Conservation (phyloP, 1,140 invertebrate genomes). For the Zaprionus capensis region DNA sequence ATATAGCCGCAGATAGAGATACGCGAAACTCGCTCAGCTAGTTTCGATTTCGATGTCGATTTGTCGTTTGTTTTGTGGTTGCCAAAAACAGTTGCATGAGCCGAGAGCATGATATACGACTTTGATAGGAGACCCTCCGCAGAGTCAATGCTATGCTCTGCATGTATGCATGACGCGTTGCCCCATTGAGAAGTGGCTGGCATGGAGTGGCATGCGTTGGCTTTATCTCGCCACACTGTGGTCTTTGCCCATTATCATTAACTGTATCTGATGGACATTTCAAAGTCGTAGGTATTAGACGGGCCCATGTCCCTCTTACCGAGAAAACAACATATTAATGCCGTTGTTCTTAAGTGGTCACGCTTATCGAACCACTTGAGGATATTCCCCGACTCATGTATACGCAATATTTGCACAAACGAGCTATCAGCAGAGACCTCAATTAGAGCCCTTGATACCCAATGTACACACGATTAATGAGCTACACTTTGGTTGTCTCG, state of each 20-base stretch:
- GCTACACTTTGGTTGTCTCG: not conserved
- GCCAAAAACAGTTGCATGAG: conserved; percentile 24
- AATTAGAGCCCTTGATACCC: conserved; percentile 31
- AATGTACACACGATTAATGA: conserved; percentile 16
- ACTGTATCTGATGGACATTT: conserved; percentile 41
- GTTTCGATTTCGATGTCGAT: conserved; percentile 20
- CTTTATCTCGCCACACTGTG: conserved; percentile 13
- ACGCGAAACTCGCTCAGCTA: conserved; percentile 35
- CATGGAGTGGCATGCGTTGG: conserved; percentile 3
- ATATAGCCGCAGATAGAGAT: conserved; percentile 22
- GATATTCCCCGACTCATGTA: conserved; percentile 24
- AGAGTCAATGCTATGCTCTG: conserved; percentile 2
- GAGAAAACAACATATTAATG: conserved; percentile 24
- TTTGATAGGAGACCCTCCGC: not conserved
- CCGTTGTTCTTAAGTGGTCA: not conserved
- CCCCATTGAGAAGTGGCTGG: not conserved
- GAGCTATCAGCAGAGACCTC: conserved; percentile 13
- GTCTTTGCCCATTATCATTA: conserved; percentile 34
- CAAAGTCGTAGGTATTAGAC: conserved; percentile 40
- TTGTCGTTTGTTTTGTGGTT: not conserved
- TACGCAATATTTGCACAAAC: conserved; percentile 32
- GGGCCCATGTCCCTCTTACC: conserved; percentile 1
- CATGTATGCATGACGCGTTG: not conserved
- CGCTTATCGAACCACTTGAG: conserved; percentile 45
- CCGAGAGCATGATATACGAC: conserved; percentile 27